A percentile compares a stretch with the other conserved stretches of the same genome.
phyloP scores from a whole-genome alignment of 2,888 invertebrate species.

The Yponomeuta evonymella region DNA sequence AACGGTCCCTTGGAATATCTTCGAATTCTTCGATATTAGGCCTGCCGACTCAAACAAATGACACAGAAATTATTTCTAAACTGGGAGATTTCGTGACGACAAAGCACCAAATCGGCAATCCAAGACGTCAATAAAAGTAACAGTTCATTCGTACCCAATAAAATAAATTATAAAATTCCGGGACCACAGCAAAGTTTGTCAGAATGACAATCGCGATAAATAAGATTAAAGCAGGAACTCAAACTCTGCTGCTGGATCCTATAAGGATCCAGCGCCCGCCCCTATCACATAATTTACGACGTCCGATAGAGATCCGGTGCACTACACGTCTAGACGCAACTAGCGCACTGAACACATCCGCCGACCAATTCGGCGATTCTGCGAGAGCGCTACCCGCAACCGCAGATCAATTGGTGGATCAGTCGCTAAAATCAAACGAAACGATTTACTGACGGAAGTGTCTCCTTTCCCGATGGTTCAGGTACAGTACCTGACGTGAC shows the following conservation, averaged over 20 bases:
- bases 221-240: slow-evolving; percentile 29
- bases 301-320: slow-evolving; percentile 62
- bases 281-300: slow-evolving; percentile 66
- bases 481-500: background rate
- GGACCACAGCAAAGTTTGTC: background rate
- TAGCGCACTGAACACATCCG: slow-evolving; percentile 53
- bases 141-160: background rate
- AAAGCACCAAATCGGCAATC: background rate
- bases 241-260: slow-evolving; percentile 44
- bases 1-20: too few species aligned
- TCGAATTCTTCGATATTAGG: too few species aligned
- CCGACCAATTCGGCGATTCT: slow-evolving; percentile 39
- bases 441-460: slow-evolving; percentile 1
- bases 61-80: background rate
- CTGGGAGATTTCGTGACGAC: background rate
- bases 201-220: background rate
- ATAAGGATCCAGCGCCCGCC: slow-evolving; percentile 37
- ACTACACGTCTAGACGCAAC: slow-evolving; percentile 67
- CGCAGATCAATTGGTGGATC: slow-evolving; percentile 6
- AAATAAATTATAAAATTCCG: background rate
- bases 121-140: background rate
- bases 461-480: slow-evolving; percentile 16
- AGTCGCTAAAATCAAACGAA: background rate
- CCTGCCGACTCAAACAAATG: background rate
- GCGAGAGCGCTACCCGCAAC: background rate